Evolutionary conservation across 1,140 invertebrate species (phyloP).

Genomic region (Halyomorpha halys): DNA sequence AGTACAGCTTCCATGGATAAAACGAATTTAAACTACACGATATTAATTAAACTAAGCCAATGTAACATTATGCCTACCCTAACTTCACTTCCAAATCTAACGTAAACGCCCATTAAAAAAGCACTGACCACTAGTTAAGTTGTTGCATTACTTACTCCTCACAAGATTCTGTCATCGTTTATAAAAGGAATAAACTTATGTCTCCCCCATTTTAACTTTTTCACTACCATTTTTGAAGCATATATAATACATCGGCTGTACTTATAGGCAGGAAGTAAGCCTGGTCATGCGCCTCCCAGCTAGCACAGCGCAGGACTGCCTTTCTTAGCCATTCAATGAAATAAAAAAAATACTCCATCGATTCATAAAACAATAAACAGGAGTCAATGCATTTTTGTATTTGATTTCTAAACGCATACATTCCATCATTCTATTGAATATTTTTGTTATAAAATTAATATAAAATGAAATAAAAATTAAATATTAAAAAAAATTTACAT

Average conservation of each 20-base stretch:
- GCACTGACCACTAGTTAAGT: constrained; percentile 5
- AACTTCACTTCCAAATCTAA: not conserved
- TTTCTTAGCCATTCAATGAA: constrained; percentile 27
- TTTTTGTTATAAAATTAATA: too few species aligned
- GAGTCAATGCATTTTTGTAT: too few species aligned
- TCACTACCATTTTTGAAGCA: constrained; percentile 42
- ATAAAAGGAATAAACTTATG: constrained; percentile 38
- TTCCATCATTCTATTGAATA: too few species aligned
- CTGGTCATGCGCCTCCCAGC: constrained; percentile 26
- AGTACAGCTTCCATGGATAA: too few species aligned
- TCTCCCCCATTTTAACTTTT: constrained; percentile 38
- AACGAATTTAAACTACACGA: not conserved
- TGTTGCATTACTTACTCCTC: constrained; percentile 39
- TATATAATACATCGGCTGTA: constrained; percentile 38
- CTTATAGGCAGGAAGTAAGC: constrained; percentile 31
- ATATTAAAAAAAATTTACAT: too few species aligned
- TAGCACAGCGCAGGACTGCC: constrained; percentile 26
- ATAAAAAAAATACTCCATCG: constrained; percentile 28
- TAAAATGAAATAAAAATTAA: too few species aligned
- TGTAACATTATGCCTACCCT: not conserved
- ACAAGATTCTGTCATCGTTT: constrained; percentile 42
- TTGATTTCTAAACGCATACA: too few species aligned
- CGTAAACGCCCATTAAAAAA: constrained; percentile 25
- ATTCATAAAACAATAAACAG: constrained; percentile 27
- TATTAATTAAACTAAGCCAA: not conserved